A percentile compares a stretch with the other conserved stretches of the same genome.
phyloP scores from a whole-genome alignment of 2,113 vertebrate genomes.

The Picathartes gymnocephalus region DNA sequence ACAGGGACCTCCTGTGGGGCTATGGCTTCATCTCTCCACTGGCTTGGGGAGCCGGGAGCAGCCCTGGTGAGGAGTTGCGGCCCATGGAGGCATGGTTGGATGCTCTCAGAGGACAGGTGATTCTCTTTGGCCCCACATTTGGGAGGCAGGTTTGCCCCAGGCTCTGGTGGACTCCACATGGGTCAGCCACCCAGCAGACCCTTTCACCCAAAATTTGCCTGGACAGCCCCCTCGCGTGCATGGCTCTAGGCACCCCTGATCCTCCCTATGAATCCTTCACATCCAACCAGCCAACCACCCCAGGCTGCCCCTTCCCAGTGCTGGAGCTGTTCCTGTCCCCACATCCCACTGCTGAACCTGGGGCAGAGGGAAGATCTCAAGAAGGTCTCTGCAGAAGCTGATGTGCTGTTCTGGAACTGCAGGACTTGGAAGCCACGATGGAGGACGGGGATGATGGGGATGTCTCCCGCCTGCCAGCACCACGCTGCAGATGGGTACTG shows the following conservation, averaged over 20 bases:
- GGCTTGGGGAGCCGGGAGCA: rapidly evolving
- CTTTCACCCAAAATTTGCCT: not conserved
- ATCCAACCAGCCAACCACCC: not conserved
- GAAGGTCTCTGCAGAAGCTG: not conserved
- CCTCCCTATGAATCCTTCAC: not conserved
- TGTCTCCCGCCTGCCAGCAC: not conserved
- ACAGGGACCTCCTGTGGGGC: not conserved
- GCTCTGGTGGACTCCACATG: not conserved
- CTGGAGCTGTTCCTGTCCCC: not conserved
- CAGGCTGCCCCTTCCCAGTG: rapidly evolving
- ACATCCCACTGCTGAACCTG: not conserved
- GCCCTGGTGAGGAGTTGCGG: not conserved
- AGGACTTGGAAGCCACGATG: rapidly evolving
- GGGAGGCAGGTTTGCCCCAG: not conserved
- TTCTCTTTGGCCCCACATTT: not conserved
- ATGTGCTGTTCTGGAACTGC: not conserved
- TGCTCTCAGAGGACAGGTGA: not conserved
- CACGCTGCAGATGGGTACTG: rapidly evolving
- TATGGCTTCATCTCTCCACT: not conserved
- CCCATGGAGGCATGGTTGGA: rapidly evolving
- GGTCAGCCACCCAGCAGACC: not conserved
- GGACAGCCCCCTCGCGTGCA: rapidly evolving
- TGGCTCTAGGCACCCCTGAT: not conserved
- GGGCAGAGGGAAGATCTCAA: not conserved
- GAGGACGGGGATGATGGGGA: not conserved